phyloP scores from a whole-genome alignment of 2,888 invertebrate species.

The Hedya salicella region DNA sequence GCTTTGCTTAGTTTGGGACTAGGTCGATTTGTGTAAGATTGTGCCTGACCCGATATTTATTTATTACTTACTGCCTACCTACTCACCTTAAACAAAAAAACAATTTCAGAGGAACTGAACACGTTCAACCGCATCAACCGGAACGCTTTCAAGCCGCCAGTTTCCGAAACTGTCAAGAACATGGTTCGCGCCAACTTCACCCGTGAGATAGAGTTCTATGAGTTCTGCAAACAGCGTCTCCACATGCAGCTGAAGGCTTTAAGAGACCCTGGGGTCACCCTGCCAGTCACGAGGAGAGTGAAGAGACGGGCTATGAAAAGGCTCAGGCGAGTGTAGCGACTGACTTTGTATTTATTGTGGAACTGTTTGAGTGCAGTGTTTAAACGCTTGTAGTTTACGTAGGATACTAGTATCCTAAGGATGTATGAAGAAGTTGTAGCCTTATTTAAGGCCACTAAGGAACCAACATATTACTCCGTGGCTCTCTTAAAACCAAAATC shows the following conservation, averaged over 20 bases:
- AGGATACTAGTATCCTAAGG: background rate
- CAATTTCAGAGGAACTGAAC: conserved; percentile 88
- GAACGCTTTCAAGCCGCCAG: conserved; percentile 94
- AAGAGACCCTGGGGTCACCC: conserved; percentile 77
- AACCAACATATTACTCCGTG: too few relatives aligned
- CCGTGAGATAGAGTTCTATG: conserved; percentile 95
- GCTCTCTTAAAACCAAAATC: too few relatives aligned
- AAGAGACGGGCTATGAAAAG: conserved; percentile 53
- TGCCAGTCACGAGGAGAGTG: conserved; percentile 56
- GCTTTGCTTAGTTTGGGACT: too few relatives aligned
- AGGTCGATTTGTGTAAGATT: too few relatives aligned
- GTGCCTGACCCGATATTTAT: too few relatives aligned
- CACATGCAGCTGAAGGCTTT: conserved; percentile 92
- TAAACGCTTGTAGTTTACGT: conserved; percentile 17
- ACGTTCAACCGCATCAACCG: conserved; percentile 92
- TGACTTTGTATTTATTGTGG: conserved; percentile 16
- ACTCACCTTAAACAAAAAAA: background rate
- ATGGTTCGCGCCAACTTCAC: conserved; percentile 94
- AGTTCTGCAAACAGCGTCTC: conserved; percentile 94
- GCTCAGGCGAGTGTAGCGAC: conserved; percentile 50
- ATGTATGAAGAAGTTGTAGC: background rate
- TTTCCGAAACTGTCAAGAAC: conserved; percentile 93
- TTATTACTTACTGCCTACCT: too few relatives aligned
- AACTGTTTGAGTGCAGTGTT: conserved; percentile 8
- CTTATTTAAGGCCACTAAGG: background rate